Evolutionary conservation across 1,140 invertebrate genomes (phyloP).

Genomic region (Rhagoletis zephyria): DNA sequence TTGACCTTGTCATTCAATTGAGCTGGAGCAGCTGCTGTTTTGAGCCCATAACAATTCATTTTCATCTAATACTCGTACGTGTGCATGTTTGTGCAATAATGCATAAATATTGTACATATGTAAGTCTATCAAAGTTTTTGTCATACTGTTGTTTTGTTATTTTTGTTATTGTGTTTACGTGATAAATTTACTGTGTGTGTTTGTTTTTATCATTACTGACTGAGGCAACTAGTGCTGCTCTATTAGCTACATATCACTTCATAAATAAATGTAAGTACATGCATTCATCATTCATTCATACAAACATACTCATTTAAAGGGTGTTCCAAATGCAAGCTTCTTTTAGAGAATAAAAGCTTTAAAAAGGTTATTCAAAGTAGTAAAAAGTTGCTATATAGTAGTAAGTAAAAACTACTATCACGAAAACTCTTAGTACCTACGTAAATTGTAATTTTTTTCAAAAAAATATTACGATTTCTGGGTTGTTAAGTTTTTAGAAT

Average conservation of each 20-base stretch:
- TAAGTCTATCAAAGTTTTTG: neutral
- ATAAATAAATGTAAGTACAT: neutral
- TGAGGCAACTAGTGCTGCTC: slow-evolving; percentile 4
- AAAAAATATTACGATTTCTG: too few relatives aligned
- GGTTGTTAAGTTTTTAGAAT: too few relatives aligned
- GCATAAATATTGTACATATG: neutral
- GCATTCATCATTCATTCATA: too few relatives aligned
- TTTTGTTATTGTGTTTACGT: neutral
- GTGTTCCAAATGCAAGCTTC: too few relatives aligned
- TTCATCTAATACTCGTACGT: slow-evolving; percentile 15
- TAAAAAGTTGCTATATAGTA: too few relatives aligned
- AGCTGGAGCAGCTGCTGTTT: neutral
- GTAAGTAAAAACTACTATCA: too few relatives aligned
- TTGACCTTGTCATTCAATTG: slow-evolving; percentile 48
- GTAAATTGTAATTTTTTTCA: too few relatives aligned
- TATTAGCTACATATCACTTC: neutral
- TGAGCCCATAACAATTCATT: slow-evolving; percentile 10
- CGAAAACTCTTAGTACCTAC: too few relatives aligned
- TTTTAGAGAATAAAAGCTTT: too few relatives aligned
- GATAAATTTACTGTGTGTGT: slow-evolving; percentile 1
- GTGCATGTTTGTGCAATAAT: neutral
- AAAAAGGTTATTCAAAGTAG: too few relatives aligned
- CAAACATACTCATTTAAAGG: too few relatives aligned
- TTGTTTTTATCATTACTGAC: slow-evolving; percentile 15
- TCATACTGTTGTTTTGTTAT: neutral